Base-by-base conservation (phyloP, 2,888 invertebrate species). In the Himalopsyche tibetana region DNA sequence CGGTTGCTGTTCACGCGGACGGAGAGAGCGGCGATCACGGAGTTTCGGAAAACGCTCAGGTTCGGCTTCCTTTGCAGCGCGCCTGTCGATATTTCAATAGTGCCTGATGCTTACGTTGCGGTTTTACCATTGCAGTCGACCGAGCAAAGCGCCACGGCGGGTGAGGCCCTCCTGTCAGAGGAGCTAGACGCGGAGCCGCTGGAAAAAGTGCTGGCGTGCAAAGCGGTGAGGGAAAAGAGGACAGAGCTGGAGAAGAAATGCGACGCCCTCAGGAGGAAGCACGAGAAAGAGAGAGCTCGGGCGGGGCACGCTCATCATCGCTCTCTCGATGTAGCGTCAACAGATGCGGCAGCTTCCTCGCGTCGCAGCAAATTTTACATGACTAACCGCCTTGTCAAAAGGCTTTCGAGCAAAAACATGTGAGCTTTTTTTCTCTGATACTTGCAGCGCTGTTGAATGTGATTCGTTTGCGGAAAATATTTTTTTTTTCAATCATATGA, bases 231-330 rank as follows among this genome's bases (percentile, higher is more conserved):
- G 85, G 98, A 98, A 90, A 97, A 97, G 90, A 94, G 96, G 79
- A 90, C 94, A 0, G 98, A 98, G 91, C 92, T 98, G 89, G 97
- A 98, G 85, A 97, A 98, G 90, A 98, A 98, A 90, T 91, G 99
- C 85, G 98, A 98, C 89, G 94, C 95, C 45, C 90, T 98, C 86
- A 94, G 96, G 84, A 96, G 97, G 90, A 97, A 97, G 89, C 96
- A 96, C 90, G 97, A 97, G 89, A 97, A 97, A 91, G 96, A 96
- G 89, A 95, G 94, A 90, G 90, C 94, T 74, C 94, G 95, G 86
- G 92, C 94, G 0, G 87, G 92, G 80, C 94, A 94, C 87, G 92
- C 94, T 0, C 92, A 93, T 51, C 95, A 94, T 89, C 94, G 94
- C 86, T 94, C 94, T 0, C 91, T 95, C 0, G 95, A 95, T 89